Evolutionary conservation across 2,797 vertebrate genomes (phyloP), one percentile per base, ranked within the genome.

Genomic region (Sebastes oblongus): DNA sequence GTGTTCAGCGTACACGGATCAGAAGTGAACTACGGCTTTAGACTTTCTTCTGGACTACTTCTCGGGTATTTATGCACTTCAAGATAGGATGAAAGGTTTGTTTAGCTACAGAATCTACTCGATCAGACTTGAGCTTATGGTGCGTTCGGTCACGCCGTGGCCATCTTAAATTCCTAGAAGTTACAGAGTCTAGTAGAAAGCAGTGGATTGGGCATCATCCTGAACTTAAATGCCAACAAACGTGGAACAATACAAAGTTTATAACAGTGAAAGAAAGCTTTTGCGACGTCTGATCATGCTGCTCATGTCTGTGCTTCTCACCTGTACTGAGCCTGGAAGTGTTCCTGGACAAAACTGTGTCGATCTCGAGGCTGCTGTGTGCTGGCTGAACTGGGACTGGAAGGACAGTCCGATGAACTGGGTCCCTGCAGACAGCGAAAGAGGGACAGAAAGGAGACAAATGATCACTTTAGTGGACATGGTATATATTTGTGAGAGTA

Each of bases 311-410:
- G 1, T 22, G 18, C 20, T 3, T 25, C 96, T 95, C 91, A 99
- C 98, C 97, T 97, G 94, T 99, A 99, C 88, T 99, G 98, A 1
- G 98, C 98, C 93, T 99, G 98, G 90, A 99, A 98, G 92, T 98
- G 97, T 84, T 96, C 98, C 87, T 98, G 96, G 65, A 98, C 98
- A 18, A 99, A 99, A 90, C 97, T 99, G 85, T 97, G 96, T 18
- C 95, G 94, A 6, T 61, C 81, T 25, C 94, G 86, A 3, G 95
- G 87, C 0, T 92, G 86, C 1, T 86, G 81, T 9, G 88, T 50
- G 80, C 82, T 87, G 76, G 88, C 78, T 83, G 88, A 75, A 60
- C 83, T 60, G 55, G 90, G 72, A 76, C 89, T 80, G 10, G 89
- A 86, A 25, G 85, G 80, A 30, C 92, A 89, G 0, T 96, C 96